phyloP scores from a whole-genome alignment of 2,113 vertebrate species.

The Cebidichthys violaceus region DNA sequence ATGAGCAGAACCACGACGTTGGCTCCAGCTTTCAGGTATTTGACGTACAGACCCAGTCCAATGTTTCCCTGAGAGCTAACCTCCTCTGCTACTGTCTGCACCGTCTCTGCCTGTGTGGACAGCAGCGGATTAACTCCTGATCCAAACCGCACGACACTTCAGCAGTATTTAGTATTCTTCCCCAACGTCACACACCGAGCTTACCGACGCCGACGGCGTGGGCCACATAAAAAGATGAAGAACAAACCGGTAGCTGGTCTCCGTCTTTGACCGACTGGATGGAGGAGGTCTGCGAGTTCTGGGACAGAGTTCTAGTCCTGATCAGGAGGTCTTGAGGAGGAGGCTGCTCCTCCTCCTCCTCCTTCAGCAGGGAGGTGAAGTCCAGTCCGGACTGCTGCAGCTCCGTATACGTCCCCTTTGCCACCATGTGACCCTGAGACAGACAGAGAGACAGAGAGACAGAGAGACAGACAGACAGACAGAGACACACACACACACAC shows the following conservation, averaged over 20 bases:
- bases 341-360: conserved; percentile 81
- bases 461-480: background rate
- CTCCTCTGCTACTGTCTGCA: conserved; percentile 86
- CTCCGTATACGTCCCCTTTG: conserved; percentile 90
- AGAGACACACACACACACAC: conserved; percentile 20
- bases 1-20: conserved; percentile 81
- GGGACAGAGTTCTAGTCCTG: conserved; percentile 88
- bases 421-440: conserved; percentile 90
- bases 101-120: conserved; percentile 81
- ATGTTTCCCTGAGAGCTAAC: conserved; percentile 89
- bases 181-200: too few relatives aligned
- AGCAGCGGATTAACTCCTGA: conserved; percentile 51
- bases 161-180: too few relatives aligned
- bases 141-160: background rate
- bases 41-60: conserved; percentile 85
- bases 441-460: background rate
- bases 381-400: conserved; percentile 92
- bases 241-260: conserved; percentile 79
- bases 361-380: conserved; percentile 93
- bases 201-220: too few relatives aligned
- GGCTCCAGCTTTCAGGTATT: conserved; percentile 90
- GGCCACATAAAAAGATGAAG: background rate
- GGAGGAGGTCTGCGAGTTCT: conserved; percentile 90
- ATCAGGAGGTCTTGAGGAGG: background rate
- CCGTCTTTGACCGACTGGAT: conserved; percentile 87